phyloP scores from a whole-genome alignment of 2,797 vertebrate species.

The Erpetoichthys calabaricus region DNA sequence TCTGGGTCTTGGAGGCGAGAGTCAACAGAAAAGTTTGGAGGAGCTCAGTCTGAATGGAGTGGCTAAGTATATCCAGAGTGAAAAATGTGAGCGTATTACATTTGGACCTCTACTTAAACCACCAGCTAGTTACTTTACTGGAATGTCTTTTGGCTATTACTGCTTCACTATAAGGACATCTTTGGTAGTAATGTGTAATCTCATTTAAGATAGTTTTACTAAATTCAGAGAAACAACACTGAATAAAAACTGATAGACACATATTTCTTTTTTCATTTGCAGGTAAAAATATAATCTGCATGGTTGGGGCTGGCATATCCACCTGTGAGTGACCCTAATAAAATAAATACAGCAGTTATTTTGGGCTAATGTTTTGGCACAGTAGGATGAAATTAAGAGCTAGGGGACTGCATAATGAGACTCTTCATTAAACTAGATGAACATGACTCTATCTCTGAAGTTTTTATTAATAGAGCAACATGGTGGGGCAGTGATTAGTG shows the following conservation, averaged over 20 bases:
- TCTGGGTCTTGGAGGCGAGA: slow-evolving; percentile 48
- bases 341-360: background rate
- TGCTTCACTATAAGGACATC: background rate
- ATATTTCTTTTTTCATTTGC: slow-evolving; percentile 11
- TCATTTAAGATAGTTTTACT: background rate
- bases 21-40: slow-evolving; percentile 62
- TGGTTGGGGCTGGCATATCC: slow-evolving; percentile 88
- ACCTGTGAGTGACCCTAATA: slow-evolving; percentile 58
- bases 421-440: background rate
- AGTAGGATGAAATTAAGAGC: background rate
- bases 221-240: background rate
- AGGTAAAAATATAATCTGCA: slow-evolving; percentile 76
- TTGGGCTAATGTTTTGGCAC: background rate
- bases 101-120: background rate
- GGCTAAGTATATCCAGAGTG: slow-evolving; percentile 63
- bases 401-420: background rate
- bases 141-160: background rate
- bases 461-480: no score
- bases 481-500: no score
- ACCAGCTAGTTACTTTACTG: background rate
- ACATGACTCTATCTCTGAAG: no score
- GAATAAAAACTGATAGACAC: no score
- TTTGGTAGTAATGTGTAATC: background rate
- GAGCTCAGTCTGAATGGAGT: slow-evolving; percentile 69
- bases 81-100: slow-evolving; percentile 54